These are phyloP conservation scores for Mamestra configurata DNA, from an alignment of 1,140 invertebrate species.

Conservation along the genomic window DNA sequence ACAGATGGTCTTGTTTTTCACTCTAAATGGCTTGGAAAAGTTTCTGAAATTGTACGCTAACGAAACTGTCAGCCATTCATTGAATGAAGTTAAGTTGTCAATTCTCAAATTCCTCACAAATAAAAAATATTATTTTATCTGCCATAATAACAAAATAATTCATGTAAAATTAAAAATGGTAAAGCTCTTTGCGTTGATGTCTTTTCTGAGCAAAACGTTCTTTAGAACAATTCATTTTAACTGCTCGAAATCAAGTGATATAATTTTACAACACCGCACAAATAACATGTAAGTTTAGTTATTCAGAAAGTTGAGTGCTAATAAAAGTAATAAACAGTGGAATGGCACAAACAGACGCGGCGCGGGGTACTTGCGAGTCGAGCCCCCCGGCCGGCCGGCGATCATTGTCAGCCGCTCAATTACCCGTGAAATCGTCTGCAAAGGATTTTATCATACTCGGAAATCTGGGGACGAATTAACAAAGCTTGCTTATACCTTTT, in stretches of 20 bases:
- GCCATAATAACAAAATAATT: neutral
- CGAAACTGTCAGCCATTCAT: neutral
- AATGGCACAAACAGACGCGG: conserved; percentile 61
- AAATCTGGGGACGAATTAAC: conserved; percentile 49
- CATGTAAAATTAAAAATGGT: no score
- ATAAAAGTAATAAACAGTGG: conserved; percentile 64
- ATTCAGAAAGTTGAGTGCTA: conserved; percentile 39
- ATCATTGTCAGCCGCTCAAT: conserved; percentile 75
- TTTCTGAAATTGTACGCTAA: neutral
- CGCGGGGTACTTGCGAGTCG: neutral
- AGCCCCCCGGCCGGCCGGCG: conserved; percentile 59
- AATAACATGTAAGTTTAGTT: conserved; percentile 19
- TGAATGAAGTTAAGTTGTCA: neutral
- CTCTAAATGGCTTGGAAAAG: neutral
- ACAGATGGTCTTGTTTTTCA: neutral
- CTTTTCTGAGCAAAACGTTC: conserved; percentile 36
- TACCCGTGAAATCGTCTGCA: conserved; percentile 80
- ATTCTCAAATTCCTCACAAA: neutral
- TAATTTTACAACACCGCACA: conserved; percentile 2
- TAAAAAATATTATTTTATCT: neutral
- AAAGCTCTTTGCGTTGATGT: conserved; percentile 49
- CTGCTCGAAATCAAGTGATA: neutral
- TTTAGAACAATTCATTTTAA: neutral
- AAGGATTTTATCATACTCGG: conserved; percentile 65
- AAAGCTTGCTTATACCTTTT: conserved; percentile 41